Conservation (phyloP, 2,113 vertebrate genomes). For the Callocephalon fimbriatum region DNA sequence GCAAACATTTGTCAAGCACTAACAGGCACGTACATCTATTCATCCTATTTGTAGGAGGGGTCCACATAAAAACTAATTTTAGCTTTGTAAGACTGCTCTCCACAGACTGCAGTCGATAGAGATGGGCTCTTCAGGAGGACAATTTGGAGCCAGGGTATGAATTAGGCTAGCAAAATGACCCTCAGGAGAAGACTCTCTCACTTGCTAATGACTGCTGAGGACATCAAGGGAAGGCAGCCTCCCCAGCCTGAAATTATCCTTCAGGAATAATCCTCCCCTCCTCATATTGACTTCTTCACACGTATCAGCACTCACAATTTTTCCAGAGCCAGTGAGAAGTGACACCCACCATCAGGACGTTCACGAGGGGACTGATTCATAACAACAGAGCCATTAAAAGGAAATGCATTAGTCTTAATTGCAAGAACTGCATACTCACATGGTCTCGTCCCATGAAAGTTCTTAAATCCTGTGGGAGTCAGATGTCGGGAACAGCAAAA, state of each 20-base stretch:
- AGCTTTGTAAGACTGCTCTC: not conserved
- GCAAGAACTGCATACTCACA: slow-evolving; percentile 1
- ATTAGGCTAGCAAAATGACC: not conserved
- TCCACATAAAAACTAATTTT: not conserved
- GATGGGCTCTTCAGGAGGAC: not conserved
- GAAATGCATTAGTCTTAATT: slow-evolving; percentile 61
- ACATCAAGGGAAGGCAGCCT: not conserved
- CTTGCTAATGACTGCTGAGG: not conserved
- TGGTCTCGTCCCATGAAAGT: slow-evolving; percentile 25
- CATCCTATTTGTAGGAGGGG: not conserved
- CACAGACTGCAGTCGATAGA: not conserved
- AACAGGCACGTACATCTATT: not conserved
- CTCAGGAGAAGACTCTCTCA: not conserved
- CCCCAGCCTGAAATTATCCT: not conserved
- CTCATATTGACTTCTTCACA: not conserved
- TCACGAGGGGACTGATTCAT: not conserved
- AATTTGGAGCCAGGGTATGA: not conserved
- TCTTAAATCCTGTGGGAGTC: slow-evolving; percentile 21
- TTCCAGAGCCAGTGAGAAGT: not conserved
- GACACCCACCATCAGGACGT: not conserved
- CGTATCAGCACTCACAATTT: not conserved
- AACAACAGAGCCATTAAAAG: slow-evolving; percentile 44
- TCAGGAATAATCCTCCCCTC: not conserved
- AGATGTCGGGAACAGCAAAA: not conserved
- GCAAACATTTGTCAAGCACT: not conserved